Percentiles rank a stretch among this genome's conserved stretches.
Conservation (phyloP, 2,797 vertebrate genomes). For the Taenioides sp. region DNA sequence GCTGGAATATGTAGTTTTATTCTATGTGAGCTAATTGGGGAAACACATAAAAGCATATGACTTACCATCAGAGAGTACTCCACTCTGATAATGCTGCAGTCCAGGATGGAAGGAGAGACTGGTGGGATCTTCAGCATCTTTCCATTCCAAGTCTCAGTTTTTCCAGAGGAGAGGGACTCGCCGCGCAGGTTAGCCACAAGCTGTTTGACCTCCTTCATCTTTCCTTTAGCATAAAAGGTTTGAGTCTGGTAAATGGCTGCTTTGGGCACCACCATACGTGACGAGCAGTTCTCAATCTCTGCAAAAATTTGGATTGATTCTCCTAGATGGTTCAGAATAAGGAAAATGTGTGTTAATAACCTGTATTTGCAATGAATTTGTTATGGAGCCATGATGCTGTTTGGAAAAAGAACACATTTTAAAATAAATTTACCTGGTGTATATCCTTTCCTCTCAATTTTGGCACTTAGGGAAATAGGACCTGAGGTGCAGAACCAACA, state of each 20-base stretch:
- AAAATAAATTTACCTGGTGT: slow-evolving; percentile 86
- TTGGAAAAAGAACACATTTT: background rate
- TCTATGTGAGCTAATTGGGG: background rate
- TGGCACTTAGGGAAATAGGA: slow-evolving; percentile 99
- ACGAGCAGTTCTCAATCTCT: slow-evolving; percentile 98
- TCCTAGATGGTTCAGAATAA: slow-evolving; percentile 69
- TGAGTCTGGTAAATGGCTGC: slow-evolving; percentile 98
- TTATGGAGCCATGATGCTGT: background rate
- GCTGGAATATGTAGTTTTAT: background rate
- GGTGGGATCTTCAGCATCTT: slow-evolving; percentile 97
- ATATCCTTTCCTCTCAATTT: slow-evolving; percentile 99
- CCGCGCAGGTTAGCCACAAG: slow-evolving; percentile 94
- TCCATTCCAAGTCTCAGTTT: slow-evolving; percentile 97
- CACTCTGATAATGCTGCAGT: slow-evolving; percentile 97
- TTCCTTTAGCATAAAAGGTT: slow-evolving; percentile 98
- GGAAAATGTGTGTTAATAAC: background rate
- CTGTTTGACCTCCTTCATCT: slow-evolving; percentile 98
- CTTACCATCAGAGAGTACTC: slow-evolving; percentile 96
- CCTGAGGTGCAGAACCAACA: slow-evolving; percentile 99
- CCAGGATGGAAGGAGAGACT: slow-evolving; percentile 94
- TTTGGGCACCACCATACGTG: slow-evolving; percentile 97
- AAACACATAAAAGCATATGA: background rate
- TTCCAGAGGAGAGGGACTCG: slow-evolving; percentile 94
- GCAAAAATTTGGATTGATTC: slow-evolving; percentile 99
- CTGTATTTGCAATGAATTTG: background rate